phyloP scores from a whole-genome alignment of 2,888 invertebrate genomes.

The Nymphalis c-album region DNA sequence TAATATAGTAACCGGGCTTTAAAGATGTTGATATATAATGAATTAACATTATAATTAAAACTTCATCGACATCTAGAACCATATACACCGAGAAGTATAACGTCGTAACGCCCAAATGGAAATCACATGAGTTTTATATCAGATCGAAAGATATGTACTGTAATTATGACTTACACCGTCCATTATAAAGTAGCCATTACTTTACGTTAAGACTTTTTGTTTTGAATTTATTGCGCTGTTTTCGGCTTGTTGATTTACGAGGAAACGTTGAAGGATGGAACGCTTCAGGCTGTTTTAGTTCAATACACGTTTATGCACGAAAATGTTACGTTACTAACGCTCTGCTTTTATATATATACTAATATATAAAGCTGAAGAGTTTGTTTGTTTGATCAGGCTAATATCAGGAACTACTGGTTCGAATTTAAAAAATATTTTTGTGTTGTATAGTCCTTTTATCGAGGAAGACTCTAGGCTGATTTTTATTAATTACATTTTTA shows the following conservation, averaged over 20 bases:
- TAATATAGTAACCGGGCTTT: too few species aligned
- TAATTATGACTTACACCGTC: conserved; percentile 76
- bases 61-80: neutral
- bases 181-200: conserved; percentile 73
- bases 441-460: too few species aligned
- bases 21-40: too few species aligned
- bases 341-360: too few species aligned
- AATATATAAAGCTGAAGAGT: too few species aligned
- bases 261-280: neutral
- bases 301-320: too few species aligned
- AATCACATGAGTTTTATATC: conserved; percentile 1
- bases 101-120: neutral
- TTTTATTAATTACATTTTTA: too few species aligned
- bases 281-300: neutral
- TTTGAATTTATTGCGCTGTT: conserved; percentile 71
- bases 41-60: neutral
- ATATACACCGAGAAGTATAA: neutral
- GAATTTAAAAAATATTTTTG: too few species aligned
- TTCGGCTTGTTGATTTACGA: conserved; percentile 43
- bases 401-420: too few species aligned
- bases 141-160: conserved; percentile 51
- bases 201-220: conserved; percentile 52
- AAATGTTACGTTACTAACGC: too few species aligned
- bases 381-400: too few species aligned
- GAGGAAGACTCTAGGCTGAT: too few species aligned